Conservation (phyloP, 2,888 invertebrate genomes). For the Oasisia sp. region DNA sequence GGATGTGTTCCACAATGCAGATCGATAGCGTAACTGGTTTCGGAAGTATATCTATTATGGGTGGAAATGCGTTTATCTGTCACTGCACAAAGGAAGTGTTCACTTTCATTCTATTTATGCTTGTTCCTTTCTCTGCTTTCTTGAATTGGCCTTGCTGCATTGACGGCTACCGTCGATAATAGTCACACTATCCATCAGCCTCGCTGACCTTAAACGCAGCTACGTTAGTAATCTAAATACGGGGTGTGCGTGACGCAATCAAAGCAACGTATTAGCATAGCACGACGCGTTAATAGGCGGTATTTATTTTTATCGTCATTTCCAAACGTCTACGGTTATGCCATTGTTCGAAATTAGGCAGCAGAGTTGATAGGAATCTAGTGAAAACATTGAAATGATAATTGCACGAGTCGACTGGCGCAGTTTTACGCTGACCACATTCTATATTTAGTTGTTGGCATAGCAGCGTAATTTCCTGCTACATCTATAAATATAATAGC, state of each 20-base stretch:
- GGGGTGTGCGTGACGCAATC: not conserved
- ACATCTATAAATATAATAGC: not conserved
- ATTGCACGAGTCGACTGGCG: not conserved
- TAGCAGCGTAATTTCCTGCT: not conserved
- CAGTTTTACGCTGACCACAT: not conserved
- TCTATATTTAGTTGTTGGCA: not conserved
- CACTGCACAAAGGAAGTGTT: not conserved
- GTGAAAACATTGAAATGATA: not conserved
- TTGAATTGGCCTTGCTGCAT: not conserved
- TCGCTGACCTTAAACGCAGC: not conserved
- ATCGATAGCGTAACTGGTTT: constrained; percentile 3
- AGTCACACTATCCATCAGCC: not conserved
- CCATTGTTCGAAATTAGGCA: not conserved
- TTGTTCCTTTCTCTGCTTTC: constrained; percentile 10
- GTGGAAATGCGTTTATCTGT: not conserved
- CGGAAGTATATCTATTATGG: not conserved
- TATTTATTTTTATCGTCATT: constrained; percentile 13
- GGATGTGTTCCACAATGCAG: not conserved
- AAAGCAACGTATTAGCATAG: not conserved
- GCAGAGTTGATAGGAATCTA: not conserved
- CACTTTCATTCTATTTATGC: constrained; percentile 9
- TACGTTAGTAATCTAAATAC: not conserved
- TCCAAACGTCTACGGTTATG: not conserved
- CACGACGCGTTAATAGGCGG: not conserved
- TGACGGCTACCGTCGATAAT: not conserved